A percentile compares a stretch with the other conserved stretches of the same genome.
Conservation (phyloP, 2,797 vertebrate species). For the Tokudaia muenninki region DNA sequence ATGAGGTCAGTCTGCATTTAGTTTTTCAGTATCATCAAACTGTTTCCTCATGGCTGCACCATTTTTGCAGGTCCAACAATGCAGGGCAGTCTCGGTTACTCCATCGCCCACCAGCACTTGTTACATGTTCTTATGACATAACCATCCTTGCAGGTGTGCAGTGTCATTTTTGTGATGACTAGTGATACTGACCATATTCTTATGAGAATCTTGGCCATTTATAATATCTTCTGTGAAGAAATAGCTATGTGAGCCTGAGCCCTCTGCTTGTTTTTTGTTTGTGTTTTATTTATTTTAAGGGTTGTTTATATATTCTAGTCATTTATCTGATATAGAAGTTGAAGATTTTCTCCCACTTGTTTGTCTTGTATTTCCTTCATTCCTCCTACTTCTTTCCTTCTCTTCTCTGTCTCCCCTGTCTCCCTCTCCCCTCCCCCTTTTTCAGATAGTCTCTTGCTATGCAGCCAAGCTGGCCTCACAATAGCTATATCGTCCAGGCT, state of each 20-base stretch:
- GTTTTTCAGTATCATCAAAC: not conserved
- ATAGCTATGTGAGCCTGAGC: slow-evolving; percentile 11
- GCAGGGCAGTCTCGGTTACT: not conserved
- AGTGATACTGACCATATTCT: not conserved
- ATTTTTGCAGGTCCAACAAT: not conserved
- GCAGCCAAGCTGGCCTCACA: not conserved
- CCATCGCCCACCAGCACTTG: not conserved
- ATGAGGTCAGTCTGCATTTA: not conserved
- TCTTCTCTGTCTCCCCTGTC: not conserved
- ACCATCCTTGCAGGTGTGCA: not conserved
- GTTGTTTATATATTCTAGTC: not conserved
- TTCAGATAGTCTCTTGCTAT: not conserved
- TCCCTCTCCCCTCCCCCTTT: not conserved
- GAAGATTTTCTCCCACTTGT: slow-evolving; percentile 27
- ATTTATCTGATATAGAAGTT: not conserved
- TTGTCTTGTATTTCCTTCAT: not conserved
- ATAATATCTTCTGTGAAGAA: not conserved
- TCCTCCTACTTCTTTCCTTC: not conserved
- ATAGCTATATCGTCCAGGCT: not conserved
- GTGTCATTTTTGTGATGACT: not conserved
- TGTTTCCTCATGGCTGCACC: not conserved
- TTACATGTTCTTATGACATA: not conserved
- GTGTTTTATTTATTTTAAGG: not conserved
- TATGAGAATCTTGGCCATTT: not conserved
- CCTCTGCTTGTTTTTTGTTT: not conserved